phyloP scores from a whole-genome alignment of 2,888 invertebrate species.

The Drosophila pegasa region DNA sequence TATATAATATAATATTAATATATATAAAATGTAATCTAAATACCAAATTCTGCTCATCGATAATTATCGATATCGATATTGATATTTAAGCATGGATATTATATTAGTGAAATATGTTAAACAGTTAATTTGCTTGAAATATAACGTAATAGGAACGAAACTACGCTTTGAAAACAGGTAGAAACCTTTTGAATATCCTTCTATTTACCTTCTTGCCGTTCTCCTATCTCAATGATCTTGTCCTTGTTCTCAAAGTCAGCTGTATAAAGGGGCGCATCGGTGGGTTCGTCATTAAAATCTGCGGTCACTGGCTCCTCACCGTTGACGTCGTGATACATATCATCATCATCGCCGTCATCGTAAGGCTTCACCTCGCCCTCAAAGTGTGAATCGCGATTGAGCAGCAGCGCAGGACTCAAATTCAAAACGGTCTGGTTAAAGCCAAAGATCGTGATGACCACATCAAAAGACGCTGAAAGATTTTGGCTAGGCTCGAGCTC shows the following conservation, averaged over 20 bases:
- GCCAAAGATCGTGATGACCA: conserved; percentile 78
- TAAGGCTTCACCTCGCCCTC: conserved; percentile 61
- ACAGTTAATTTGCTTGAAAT: too few relatives aligned
- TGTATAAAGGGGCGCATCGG: background rate
- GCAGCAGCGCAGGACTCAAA: conserved; percentile 62
- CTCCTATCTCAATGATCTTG: conserved; percentile 74
- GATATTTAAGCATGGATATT: too few relatives aligned
- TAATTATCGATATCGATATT: conserved; percentile 1
- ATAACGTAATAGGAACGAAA: too few relatives aligned
- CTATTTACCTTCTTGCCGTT: conserved; percentile 71
- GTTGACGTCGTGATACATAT: conserved; percentile 12
- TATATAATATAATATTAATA: too few relatives aligned
- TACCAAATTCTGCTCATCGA: background rate
- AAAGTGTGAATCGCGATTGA: conserved; percentile 70
- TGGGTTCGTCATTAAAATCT: conserved; percentile 19
- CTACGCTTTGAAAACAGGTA: too few relatives aligned
- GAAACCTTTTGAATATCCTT: too few relatives aligned
- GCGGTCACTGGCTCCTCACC: conserved; percentile 22
- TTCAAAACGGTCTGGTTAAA: conserved; percentile 64
- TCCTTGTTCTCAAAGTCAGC: conserved; percentile 56
- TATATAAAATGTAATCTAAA: too few relatives aligned
- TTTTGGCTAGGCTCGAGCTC: background rate
- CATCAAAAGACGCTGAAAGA: conserved; percentile 56
- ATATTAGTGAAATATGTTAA: too few relatives aligned
- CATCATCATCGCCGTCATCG: conserved; percentile 1